phyloP scores from a whole-genome alignment of 2,113 vertebrate genomes.

The Axis porcinus region DNA sequence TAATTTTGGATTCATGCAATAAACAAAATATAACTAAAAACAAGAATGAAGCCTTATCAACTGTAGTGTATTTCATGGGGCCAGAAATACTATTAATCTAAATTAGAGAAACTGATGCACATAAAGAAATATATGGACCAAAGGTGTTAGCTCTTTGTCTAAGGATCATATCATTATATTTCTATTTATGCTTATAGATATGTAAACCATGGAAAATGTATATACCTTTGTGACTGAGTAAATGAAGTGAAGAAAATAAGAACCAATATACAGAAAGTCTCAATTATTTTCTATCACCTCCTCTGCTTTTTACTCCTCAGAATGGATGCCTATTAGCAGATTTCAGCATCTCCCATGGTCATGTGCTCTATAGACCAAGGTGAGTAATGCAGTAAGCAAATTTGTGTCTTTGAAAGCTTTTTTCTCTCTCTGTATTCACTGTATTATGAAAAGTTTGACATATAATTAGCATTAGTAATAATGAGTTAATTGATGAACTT shows the following conservation, averaged over 20 bases:
- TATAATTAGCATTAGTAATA: background rate
- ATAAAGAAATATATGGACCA: background rate
- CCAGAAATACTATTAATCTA: background rate
- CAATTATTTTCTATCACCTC: background rate
- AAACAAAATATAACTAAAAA: background rate
- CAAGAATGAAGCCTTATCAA: background rate
- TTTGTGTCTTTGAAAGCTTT: background rate
- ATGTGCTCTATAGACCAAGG: fast-evolving
- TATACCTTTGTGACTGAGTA: background rate
- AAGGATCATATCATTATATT: background rate
- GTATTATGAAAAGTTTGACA: background rate
- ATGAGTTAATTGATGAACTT: background rate
- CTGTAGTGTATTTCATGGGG: background rate
- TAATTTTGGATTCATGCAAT: background rate
- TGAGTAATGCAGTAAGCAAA: background rate
- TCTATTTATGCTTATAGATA: background rate
- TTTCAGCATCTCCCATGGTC: fast-evolving
- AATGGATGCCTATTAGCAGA: fast-evolving
- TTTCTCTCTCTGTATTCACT: background rate
- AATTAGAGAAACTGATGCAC: background rate
- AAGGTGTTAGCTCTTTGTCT: background rate
- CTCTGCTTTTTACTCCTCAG: background rate
- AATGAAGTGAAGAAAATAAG: background rate
- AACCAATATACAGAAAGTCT: background rate
- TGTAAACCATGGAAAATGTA: background rate